Conservation (phyloP, 2,888 invertebrate genomes). For the Drosophila gaucha region DNA sequence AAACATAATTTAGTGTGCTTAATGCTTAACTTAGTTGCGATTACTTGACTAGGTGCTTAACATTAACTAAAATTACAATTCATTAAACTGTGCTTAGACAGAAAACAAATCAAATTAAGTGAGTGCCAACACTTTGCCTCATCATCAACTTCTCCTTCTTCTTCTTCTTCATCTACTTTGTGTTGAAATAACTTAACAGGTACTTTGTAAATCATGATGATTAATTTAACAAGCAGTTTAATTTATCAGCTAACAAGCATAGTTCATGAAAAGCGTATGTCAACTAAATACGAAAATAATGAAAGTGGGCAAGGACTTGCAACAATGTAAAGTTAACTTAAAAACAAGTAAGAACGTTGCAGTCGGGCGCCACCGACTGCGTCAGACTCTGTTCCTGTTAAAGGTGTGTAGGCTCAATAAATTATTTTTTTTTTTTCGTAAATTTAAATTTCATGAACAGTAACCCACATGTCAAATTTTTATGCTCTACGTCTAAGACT, state of each 20-base stretch:
- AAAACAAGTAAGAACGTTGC: no score
- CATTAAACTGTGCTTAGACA: slow-evolving; percentile 64
- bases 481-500: no score
- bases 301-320: not conserved
- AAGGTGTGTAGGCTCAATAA: no score
- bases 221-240: slow-evolving; percentile 61
- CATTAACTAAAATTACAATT: slow-evolving; percentile 57
- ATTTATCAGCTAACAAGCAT: slow-evolving; percentile 73
- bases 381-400: no score
- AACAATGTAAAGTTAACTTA: not conserved
- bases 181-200: slow-evolving; percentile 27
- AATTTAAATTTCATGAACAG: no score
- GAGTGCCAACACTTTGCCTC: slow-evolving; percentile 45
- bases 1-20: slow-evolving; percentile 44
- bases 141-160: slow-evolving; percentile 5
- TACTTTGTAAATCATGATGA: slow-evolving; percentile 46
- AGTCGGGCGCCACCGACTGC: no score
- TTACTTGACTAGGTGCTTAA: slow-evolving; percentile 66
- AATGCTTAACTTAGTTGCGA: slow-evolving; percentile 50
- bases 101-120: slow-evolving; percentile 52
- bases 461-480: no score
- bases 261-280: slow-evolving; percentile 6
- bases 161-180: slow-evolving; percentile 3
- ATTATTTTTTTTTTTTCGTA: no score
- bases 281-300: not conserved